Evolutionary conservation across 2,888 invertebrate species (phyloP).

Genomic region (Penaeus monodon): DNA sequence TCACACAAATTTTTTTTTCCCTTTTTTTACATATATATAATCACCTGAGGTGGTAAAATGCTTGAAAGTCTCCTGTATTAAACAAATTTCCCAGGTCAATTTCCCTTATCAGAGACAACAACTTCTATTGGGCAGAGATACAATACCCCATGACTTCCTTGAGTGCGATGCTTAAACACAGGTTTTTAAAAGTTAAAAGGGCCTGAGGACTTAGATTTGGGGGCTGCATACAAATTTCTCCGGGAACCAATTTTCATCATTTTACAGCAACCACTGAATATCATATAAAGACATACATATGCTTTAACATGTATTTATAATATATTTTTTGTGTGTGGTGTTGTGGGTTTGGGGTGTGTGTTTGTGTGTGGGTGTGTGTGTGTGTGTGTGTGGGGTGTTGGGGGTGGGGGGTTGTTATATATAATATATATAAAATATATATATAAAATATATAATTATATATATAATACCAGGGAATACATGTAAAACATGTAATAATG

Average conservation of each 20-base stretch:
- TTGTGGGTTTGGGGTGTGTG: too few species aligned
- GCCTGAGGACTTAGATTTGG: constrained; percentile 34
- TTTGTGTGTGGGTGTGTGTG: too few species aligned
- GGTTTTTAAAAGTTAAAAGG: not conserved
- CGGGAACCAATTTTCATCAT: too few species aligned
- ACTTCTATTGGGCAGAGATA: constrained; percentile 32
- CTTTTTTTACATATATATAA: constrained; percentile 14
- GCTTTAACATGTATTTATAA: not conserved
- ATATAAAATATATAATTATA: too few species aligned
- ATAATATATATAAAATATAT: too few species aligned
- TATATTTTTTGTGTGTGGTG: not conserved
- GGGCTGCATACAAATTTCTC: constrained; percentile 21
- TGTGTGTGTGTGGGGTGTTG: too few species aligned
- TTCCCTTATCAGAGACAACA: constrained; percentile 17
- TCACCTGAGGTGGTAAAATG: constrained; percentile 44
- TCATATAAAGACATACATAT: not conserved
- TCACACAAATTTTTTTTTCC: constrained; percentile 27
- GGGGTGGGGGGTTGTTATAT: too few species aligned
- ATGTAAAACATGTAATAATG: too few species aligned
- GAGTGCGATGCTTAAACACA: constrained; percentile 1
- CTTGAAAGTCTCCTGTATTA: constrained; percentile 18
- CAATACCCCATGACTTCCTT: constrained; percentile 17
- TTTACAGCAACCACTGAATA: too few species aligned
- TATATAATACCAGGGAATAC: too few species aligned
- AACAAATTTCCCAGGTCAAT: constrained; percentile 6